Base-by-base conservation (phyloP, 2,888 invertebrate species). In the Cetonia aurata region DNA sequence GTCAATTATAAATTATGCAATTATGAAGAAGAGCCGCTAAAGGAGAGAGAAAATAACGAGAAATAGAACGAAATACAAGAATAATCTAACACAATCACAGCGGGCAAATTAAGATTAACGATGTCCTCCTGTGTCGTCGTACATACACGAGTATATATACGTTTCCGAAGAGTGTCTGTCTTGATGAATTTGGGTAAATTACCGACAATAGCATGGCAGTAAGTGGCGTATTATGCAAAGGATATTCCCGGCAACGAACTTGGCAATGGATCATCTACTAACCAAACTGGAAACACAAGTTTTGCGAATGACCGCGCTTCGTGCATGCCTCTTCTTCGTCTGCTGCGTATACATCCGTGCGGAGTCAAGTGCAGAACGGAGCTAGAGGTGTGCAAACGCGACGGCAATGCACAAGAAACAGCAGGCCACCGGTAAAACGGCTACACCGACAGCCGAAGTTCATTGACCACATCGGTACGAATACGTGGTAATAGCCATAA, bases 301-400 rank as follows among this genome's bases (percentile, higher is more conserved):
- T 67, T 72, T 50, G 70, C 72, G 67, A 70, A 72, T 72, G 62
- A 70, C 60, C 69, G 67, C 56, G 67, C 60, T 67, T 60, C 55
- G 70, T 70, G 67, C 37, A 6, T 6, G 37, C 37, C 10, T 37
- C 37, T 37, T 10, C 70, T 60, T n/a, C 59, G 8, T 57, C 57
- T 62, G 48, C 19, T 17, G 46, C 42, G 25, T 25, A 25, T 62
- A 46, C 13, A 44, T 25, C 25, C 31, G 13, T 62, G 17, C 42
- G 15, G 31, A 33, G 6, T 19, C n/a, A 52, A 52, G 10, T 6
- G 10, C 10, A 52, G 50, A 52, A 52, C 44, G 10, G 48, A 25
- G 48, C 42, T 6, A 37, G n/a, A n/a, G 37, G 17, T 37, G n/a
- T 37, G 60, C 46, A 48, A 62, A 33, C 48, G 17, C 15, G 17